Base-by-base conservation (phyloP, 2,797 vertebrate genomes). In the Setipinna tenuifilis region DNA sequence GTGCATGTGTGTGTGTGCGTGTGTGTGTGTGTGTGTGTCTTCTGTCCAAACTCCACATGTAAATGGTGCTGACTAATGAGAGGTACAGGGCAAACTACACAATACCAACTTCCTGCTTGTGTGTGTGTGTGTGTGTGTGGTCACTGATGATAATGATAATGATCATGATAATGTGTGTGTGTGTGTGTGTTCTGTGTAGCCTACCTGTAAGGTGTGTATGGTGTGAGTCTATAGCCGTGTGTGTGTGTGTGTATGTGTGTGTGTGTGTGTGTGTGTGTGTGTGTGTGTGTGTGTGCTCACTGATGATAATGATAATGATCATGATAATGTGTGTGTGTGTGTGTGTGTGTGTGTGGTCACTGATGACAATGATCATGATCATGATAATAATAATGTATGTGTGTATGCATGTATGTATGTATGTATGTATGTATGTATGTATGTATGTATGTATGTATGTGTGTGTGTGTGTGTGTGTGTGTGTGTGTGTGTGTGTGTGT, bases 181-280 rank as follows among this genome's bases (percentile, higher is more conserved):
- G 50, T 54, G 0, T 54, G 50, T 54, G 50, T 54, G 50, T 54
- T n/a, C n/a, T n/a, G n/a, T n/a, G n/a, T n/a, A n/a, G n/a, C n/a
- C n/a, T n/a, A n/a, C n/a, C n/a, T n/a, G n/a, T n/a, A n/a, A n/a
- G n/a, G 10, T 54, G 19, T 31, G 78, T 71, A 31, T 75, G 50
- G 28, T 57, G 50, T 59, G 78, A 81, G 68, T 83, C n/a, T n/a
- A n/a, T n/a, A n/a, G n/a, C n/a, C n/a, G 68, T 35, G n/a, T 84
- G 54, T 83, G 57, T 82, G 81, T 57, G 84, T 68, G n/a, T 14
- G n/a, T n/a, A 14, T 54, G 50, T 54, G 50, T 54, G 50, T 54
- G 0, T 54, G 50, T 54, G 50, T 54, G 50, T 54, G 10, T 54
- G 19, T 31, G 78, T 71, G 50, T 75, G 50, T 44, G 28, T 57